Evolutionary conservation across 1,140 invertebrate species (phyloP).

Genomic region (Stegodyphus dumicola): DNA sequence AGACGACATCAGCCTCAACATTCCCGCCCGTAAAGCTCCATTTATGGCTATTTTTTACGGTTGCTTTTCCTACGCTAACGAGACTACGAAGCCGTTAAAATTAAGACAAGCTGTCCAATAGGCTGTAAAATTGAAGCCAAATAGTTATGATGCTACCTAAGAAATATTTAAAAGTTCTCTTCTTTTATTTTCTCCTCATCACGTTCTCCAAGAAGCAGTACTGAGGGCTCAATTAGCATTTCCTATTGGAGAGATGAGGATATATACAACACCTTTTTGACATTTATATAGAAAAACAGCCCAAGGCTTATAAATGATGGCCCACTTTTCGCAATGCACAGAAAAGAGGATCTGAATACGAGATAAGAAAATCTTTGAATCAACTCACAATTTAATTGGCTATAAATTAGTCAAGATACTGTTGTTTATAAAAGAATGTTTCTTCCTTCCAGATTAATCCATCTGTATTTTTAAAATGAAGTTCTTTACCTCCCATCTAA

Average conservation of each 20-base stretch:
- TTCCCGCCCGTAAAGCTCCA: constrained; percentile 13
- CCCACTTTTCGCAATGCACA: constrained; percentile 2
- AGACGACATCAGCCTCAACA: not conserved
- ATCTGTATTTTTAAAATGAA: too few relatives aligned
- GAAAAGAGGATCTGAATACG: not conserved
- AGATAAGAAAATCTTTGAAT: not conserved
- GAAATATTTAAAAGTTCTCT: not conserved
- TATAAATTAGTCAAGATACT: not conserved
- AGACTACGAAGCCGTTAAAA: constrained; percentile 31
- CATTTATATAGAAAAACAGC: constrained; percentile 28
- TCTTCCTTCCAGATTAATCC: too few relatives aligned
- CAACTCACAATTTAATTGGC: not conserved
- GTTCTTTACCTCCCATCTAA: too few relatives aligned
- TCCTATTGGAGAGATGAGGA: not conserved
- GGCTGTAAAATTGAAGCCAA: constrained; percentile 36
- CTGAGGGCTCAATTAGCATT: constrained; percentile 20
- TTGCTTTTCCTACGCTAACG: constrained; percentile 37
- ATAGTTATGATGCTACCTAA: not conserved
- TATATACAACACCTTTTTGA: constrained; percentile 36
- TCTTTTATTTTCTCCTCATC: not conserved
- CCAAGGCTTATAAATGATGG: constrained; percentile 6
- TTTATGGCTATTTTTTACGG: constrained; percentile 27
- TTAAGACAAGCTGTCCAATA: constrained; percentile 31
- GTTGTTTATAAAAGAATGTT: too few relatives aligned
- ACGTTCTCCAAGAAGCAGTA: not conserved